Percentiles rank a stretch among this genome's conserved stretches.
Conservation (phyloP, 1,140 invertebrate species). For the Pogonomyrmex californicus region DNA sequence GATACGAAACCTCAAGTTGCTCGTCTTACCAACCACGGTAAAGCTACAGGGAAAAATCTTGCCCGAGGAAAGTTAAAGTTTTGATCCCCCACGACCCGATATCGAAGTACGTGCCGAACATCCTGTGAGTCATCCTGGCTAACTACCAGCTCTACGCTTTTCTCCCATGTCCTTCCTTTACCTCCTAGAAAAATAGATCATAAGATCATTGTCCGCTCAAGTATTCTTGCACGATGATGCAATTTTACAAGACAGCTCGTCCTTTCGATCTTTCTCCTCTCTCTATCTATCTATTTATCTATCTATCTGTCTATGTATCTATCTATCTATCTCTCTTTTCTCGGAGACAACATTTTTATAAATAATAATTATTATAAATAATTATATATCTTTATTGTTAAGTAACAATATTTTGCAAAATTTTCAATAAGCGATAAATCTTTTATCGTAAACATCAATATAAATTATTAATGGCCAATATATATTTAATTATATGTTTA, state of each 20-base stretch:
- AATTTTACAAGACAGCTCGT: background rate
- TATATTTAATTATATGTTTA: slow-evolving; percentile 6
- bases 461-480: background rate
- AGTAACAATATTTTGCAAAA: background rate
- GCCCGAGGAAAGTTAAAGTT: slow-evolving; percentile 45
- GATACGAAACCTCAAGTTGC: slow-evolving; percentile 30
- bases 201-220: background rate
- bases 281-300: no score
- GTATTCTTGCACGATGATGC: background rate
- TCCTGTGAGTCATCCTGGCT: slow-evolving; percentile 32
- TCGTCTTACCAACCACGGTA: slow-evolving; percentile 21
- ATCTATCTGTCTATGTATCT: no score
- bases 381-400: background rate
- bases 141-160: slow-evolving; percentile 26
- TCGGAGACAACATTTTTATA: background rate
- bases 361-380: slow-evolving; percentile 1
- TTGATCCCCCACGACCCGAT: slow-evolving; percentile 61
- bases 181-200: slow-evolving; percentile 34
- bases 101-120: slow-evolving; percentile 49
- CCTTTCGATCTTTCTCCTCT: background rate
- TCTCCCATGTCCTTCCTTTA: background rate
- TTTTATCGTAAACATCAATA: background rate
- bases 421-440: background rate
- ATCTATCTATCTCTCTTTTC: background rate
- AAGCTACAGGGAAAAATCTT: slow-evolving; percentile 49